Evolutionary conservation across 2,888 invertebrate species (phyloP), one percentile per base, ranked within the genome.

Genomic region (Apotomis capreana): DNA sequence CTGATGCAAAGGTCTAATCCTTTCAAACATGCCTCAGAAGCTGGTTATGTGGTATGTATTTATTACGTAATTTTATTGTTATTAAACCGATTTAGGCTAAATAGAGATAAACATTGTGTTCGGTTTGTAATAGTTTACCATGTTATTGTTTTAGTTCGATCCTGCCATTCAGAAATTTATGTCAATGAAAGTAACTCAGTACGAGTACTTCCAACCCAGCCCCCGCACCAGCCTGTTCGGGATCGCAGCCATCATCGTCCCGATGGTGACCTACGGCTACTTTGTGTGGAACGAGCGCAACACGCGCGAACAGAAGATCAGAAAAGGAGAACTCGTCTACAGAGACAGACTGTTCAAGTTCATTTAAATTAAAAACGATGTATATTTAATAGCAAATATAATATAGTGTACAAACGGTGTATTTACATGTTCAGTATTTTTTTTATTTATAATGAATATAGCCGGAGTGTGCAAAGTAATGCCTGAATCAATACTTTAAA

Each of bases 321-420:
- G 96, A 70, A 94, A 93, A 64, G 96, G 96, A 5, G 92, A 95
- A 87, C 94, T 96, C 1, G 91, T 95, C 57, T 96, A 96, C 87
- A 94, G 92, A 78, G 96, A 96, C 83, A 94, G 96, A 78, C 72
- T 79, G 46, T 94, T 94, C 80, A 96, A 96, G 88, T 95, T 95
- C 76, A 85, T 90, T 76, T 95, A 94, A 94, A 81, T 60, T n/a
- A 36, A 3, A 15, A 63, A 64, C 62, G 54, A 55, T 59, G 59
- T 68, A n/a, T 59, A 57, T 61, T 59, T 51, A 72, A 59, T 63
- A 68, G 62, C 59, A 68, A 54, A 68, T 57, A 59, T 59, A 67
- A 67, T 68, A 72, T 72, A 72, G 72, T 63, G 15, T 68, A 54
- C 46, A 63, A 62, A 54, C 52, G 26, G 51, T 63, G 58, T 68